phyloP scores from a whole-genome alignment of 2,888 invertebrate genomes.

The Drosophila macrospina region DNA sequence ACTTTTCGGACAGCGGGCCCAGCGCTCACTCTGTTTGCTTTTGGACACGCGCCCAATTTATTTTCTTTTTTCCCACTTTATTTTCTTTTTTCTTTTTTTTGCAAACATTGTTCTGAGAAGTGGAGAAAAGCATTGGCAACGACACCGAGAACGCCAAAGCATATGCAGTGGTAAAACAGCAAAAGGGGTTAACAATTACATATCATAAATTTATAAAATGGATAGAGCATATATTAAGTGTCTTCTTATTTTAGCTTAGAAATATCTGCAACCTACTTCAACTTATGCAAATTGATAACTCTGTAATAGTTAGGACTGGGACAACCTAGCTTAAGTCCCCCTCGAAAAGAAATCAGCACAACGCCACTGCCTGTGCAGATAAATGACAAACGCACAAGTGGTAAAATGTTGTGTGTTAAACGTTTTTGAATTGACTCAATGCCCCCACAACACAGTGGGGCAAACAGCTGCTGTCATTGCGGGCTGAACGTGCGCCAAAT shows the following conservation, averaged over 20 bases:
- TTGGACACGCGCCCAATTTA: slow-evolving; percentile 79
- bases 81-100: slow-evolving; percentile 21
- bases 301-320: no score
- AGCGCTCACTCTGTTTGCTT: slow-evolving; percentile 49
- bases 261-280: no score
- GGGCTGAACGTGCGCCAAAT: slow-evolving; percentile 79
- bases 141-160: not conserved
- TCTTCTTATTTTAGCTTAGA: no score
- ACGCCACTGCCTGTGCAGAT: slow-evolving; percentile 22
- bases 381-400: slow-evolving; percentile 69
- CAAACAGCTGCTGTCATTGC: slow-evolving; percentile 51
- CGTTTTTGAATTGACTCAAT: slow-evolving; percentile 82
- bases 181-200: not conserved
- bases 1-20: slow-evolving; percentile 41
- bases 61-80: no score
- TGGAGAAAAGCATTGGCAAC: slow-evolving; percentile 3
- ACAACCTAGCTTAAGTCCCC: not conserved
- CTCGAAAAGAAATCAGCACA: not conserved
- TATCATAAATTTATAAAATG: not conserved
- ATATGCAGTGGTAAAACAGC: not conserved
- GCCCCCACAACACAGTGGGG: slow-evolving; percentile 40
- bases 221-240: no score
- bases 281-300: no score
- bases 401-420: slow-evolving; percentile 75
- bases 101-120: slow-evolving; percentile 27